phyloP scores from a whole-genome alignment of 2,113 vertebrate species.

The Gasterosteus aculeatus region DNA sequence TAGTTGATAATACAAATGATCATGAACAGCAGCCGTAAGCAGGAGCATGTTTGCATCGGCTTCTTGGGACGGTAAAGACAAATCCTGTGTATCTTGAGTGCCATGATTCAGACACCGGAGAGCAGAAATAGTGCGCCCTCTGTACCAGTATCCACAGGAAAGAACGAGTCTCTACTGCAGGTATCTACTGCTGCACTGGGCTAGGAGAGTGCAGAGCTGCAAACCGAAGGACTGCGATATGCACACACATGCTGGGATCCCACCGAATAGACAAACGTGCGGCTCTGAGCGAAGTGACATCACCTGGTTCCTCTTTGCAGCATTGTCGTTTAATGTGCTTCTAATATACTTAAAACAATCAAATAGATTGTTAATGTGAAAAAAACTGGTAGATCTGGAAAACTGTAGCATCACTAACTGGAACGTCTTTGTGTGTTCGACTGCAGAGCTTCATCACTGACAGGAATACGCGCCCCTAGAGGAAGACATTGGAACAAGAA shows the following conservation, averaged over 20 bases:
- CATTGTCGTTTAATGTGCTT: too few relatives aligned
- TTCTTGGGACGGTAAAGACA: too few relatives aligned
- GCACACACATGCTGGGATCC: too few relatives aligned
- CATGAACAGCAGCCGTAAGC: background rate
- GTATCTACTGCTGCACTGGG: conserved; percentile 62
- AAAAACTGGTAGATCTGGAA: too few relatives aligned
- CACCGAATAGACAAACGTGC: background rate
- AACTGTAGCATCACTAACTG: conserved; percentile 6
- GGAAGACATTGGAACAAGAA: conserved; percentile 32
- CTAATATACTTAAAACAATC: background rate
- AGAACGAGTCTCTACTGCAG: conserved; percentile 39
- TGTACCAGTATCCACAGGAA: conserved; percentile 22
- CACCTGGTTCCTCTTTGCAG: background rate
- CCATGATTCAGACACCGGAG: background rate
- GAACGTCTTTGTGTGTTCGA: conserved; percentile 53
- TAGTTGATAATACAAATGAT: background rate
- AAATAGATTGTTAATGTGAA: background rate
- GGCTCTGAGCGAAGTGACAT: background rate
- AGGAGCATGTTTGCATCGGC: too few relatives aligned
- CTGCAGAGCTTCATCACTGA: conserved; percentile 63
- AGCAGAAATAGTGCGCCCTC: background rate
- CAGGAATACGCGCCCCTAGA: conserved; percentile 60
- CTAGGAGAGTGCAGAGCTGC: conserved; percentile 42
- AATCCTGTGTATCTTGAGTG: background rate
- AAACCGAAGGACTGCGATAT: conserved; percentile 37